Evolutionary conservation across 2,888 invertebrate genomes (phyloP), one percentile per base, ranked within the genome.

Genomic region (Epinotia bilunana): DNA sequence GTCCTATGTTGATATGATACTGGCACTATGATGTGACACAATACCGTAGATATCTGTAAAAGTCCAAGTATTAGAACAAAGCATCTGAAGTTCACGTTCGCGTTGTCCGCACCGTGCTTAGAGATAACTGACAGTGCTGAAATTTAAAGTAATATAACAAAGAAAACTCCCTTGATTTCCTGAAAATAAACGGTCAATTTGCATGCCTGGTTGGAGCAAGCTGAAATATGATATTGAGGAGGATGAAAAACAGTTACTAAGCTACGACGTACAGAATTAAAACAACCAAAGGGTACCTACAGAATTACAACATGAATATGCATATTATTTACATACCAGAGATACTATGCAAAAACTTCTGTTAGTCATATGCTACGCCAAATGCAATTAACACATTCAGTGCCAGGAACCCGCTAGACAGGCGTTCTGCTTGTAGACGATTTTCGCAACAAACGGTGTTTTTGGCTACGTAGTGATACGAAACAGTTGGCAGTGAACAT

Each of bases 351-450:
- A 53, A 65, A 65, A 53, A 53, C 33, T 33, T 60, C 7, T 16
- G 28, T 60, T 16, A 6, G 16, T n/a, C 33, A 49, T 18, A 49
- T 49, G 23, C 18, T 73, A 73, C 73, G 68, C 68, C 16, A 69
- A 73, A 20, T 62, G 62, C 62, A 55, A 43, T 64, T 23, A 39
- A 39, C 39, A 39, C 39, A 9, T 39, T 9, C 39, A 39, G 39
- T 39, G 39, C 9, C 39, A 39, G 39, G 39, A 39, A 9, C 39
- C 39, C 9, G 39, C 39, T 39, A 39, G 39, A 9, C 7, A 7
- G 33, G 33, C 7, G 33, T 7, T 33, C 33, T 33, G 33, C 33
- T 33, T 7, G 33, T 33, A 33, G 33, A 33, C 33, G 6, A 6
- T 33, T 7, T 33, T 33, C 33, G 6, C 33, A 6, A 33, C 33